Conservation (phyloP, 2,888 invertebrate species). For the Caenorhabditis auriculariae region DNA sequence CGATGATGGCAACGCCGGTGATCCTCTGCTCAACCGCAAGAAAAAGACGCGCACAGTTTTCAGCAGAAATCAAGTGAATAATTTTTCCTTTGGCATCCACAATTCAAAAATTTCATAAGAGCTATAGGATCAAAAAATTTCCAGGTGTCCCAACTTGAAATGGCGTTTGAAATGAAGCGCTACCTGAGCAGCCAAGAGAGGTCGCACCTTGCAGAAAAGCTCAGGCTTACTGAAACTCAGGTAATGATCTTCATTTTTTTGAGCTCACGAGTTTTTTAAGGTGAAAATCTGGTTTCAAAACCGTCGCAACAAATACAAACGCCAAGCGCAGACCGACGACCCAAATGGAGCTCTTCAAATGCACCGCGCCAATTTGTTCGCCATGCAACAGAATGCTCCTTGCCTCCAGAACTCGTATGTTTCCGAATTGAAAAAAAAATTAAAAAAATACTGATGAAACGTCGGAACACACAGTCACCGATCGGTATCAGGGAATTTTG, state of each 20-base stretch:
- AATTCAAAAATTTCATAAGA: too few species aligned
- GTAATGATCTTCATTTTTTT: slow-evolving; percentile 15
- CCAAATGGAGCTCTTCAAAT: slow-evolving; percentile 25
- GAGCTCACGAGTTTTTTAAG: slow-evolving; percentile 15
- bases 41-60: slow-evolving; percentile 63
- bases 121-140: background rate
- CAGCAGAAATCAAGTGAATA: slow-evolving; percentile 48
- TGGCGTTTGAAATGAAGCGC: slow-evolving; percentile 50
- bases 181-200: slow-evolving; percentile 57
- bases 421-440: too few species aligned
- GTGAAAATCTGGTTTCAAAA: slow-evolving; percentile 63
- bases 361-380: slow-evolving; percentile 27
- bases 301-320: slow-evolving; percentile 57
- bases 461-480: too few species aligned
- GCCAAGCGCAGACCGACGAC: slow-evolving; percentile 43
- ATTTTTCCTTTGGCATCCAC: too few species aligned
- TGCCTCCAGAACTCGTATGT: too few species aligned
- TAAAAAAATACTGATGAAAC: too few species aligned
- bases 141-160: slow-evolving; percentile 57
- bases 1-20: slow-evolving; percentile 33
- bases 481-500: too few species aligned
- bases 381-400: slow-evolving; percentile 3
- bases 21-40: slow-evolving; percentile 38
- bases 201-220: slow-evolving; percentile 45
- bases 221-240: slow-evolving; percentile 59